Evolutionary conservation across 2,888 invertebrate genomes (phyloP).

Genomic region (Drosophila rubida): DNA sequence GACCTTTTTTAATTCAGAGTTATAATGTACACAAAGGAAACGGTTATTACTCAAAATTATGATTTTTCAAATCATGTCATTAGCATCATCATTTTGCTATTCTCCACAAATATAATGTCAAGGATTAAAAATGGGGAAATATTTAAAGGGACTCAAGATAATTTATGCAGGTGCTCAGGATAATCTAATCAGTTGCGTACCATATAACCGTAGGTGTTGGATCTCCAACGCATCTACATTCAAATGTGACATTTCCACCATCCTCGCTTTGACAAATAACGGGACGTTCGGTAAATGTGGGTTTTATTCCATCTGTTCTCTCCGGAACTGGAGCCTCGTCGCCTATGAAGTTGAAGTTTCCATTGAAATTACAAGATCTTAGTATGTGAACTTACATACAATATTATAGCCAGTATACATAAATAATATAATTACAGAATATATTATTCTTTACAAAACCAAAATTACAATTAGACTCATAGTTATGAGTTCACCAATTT

Average conservation of each 20-base stretch:
- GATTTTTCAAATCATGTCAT: background rate
- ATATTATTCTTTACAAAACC: background rate
- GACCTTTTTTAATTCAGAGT: slow-evolving; percentile 87
- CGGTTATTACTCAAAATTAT: slow-evolving; percentile 23
- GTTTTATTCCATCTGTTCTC: slow-evolving; percentile 92
- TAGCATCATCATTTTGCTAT: background rate
- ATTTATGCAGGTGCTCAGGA: background rate
- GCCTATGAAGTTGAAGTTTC: slow-evolving; percentile 87
- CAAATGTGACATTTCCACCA: slow-evolving; percentile 97
- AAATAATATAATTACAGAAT: background rate
- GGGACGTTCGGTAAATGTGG: slow-evolving; percentile 99
- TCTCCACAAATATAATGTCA: slow-evolving; percentile 10
- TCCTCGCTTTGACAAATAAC: slow-evolving; percentile 98
- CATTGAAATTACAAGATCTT: slow-evolving; percentile 47
- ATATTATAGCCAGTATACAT: background rate
- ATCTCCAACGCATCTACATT: slow-evolving; percentile 98
- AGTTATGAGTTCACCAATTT: no score
- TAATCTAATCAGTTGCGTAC: slow-evolving; percentile 86
- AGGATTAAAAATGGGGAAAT: background rate
- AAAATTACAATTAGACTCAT: background rate
- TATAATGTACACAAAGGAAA: slow-evolving; percentile 36
- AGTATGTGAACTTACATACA: background rate
- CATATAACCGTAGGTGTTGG: slow-evolving; percentile 97
- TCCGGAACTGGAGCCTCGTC: slow-evolving; percentile 97
- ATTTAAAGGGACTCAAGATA: background rate